Conservation (phyloP, 2,888 invertebrate genomes). For the Spodoptera littoralis region DNA sequence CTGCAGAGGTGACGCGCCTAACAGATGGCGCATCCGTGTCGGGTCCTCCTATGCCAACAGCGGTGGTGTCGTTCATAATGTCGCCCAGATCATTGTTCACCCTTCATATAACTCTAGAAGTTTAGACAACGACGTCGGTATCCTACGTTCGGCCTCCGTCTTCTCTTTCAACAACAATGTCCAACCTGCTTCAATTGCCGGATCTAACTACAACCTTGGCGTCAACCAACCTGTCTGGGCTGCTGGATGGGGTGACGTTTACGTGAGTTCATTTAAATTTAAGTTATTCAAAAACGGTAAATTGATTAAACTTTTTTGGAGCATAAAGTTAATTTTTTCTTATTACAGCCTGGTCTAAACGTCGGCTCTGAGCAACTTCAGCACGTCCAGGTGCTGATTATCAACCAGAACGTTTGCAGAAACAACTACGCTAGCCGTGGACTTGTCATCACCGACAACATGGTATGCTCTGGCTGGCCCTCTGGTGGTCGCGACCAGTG, state of each 20-base stretch:
- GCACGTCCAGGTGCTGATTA: slow-evolving; percentile 63
- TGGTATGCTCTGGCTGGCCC: slow-evolving; percentile 70
- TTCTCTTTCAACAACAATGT: too few species aligned
- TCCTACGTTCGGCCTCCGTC: too few species aligned
- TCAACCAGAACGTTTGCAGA: slow-evolving; percentile 61
- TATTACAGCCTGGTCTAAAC: too few species aligned
- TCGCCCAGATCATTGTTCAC: slow-evolving; percentile 60
- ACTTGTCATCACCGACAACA: slow-evolving; percentile 62
- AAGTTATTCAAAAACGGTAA: too few species aligned
- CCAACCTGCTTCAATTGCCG: too few species aligned
- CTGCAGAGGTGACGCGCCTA: slow-evolving; percentile 55
- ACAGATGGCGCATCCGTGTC: slow-evolving; percentile 64
- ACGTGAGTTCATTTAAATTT: slow-evolving; percentile 42
- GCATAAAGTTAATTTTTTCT: too few species aligned
- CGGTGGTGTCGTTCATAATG: too few species aligned
- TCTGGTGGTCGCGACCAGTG: slow-evolving; percentile 67
- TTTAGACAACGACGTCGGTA: slow-evolving; percentile 12
- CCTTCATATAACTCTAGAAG: slow-evolving; percentile 61
- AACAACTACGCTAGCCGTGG: slow-evolving; percentile 54
- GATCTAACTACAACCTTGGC: too few species aligned
- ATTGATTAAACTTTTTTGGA: too few species aligned
- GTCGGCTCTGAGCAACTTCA: slow-evolving; percentile 61
- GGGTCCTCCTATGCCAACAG: slow-evolving; percentile 55
- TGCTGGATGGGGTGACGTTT: slow-evolving; percentile 65
- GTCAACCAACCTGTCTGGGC: slow-evolving; percentile 27